A percentile compares a stretch with the other conserved stretches of the same genome.
Evolutionary conservation across 1,140 invertebrate species (phyloP).

Genomic region (Pseudachorutes palmiensis): DNA sequence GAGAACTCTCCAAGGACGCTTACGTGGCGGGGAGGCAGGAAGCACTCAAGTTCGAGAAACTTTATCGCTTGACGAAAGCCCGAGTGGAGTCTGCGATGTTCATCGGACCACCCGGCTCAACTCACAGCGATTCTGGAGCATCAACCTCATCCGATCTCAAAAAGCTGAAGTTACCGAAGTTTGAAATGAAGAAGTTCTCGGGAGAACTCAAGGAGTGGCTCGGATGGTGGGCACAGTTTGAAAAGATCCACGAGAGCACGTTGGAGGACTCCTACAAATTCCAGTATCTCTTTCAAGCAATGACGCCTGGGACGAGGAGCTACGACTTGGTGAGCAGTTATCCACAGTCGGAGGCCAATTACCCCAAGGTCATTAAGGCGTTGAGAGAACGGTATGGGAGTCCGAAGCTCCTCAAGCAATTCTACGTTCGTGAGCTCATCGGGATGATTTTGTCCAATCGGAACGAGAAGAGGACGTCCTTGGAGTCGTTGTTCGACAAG

Average conservation of each 20-base stretch:
- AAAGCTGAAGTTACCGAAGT: conserved; percentile 37
- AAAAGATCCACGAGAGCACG: conserved; percentile 40
- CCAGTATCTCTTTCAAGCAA: conserved; percentile 32
- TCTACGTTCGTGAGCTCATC: conserved; percentile 11
- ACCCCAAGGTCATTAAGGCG: conserved; percentile 6
- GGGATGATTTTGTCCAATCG: background rate
- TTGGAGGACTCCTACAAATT: conserved; percentile 39
- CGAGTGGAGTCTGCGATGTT: background rate
- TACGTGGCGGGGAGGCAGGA: no score
- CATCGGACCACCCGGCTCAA: background rate
- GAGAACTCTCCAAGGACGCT: no score
- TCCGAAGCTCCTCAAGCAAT: background rate
- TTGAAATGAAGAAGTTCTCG: conserved; percentile 39
- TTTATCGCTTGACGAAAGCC: no score
- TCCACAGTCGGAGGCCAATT: background rate
- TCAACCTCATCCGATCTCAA: no score
- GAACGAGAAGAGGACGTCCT: background rate
- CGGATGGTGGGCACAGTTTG: conserved; percentile 41
- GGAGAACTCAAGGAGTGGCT: conserved; percentile 41
- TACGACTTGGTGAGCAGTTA: background rate
- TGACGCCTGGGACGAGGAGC: conserved; percentile 19
- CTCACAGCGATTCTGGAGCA: background rate
- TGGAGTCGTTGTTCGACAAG: conserved; percentile 32
- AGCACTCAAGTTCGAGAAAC: no score
- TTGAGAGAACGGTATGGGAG: conserved; percentile 4